Base-by-base conservation (phyloP, 2,113 vertebrate species). In the Laticauda colubrina region DNA sequence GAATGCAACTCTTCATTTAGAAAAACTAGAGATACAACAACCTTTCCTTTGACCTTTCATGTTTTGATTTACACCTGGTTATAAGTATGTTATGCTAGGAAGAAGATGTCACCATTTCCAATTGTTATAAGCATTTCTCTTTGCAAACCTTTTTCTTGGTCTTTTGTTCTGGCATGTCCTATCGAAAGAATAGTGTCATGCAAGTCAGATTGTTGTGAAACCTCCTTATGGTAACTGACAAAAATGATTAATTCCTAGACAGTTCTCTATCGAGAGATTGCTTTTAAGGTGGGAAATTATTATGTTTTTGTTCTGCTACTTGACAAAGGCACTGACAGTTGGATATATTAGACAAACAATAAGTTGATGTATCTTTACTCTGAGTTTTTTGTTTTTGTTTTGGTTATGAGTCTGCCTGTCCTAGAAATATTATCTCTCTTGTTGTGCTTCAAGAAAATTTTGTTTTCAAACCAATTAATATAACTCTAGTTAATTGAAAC, bases 51-150 rank as follows among this genome's bases (percentile, higher is more conserved):
- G 96, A 91, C 94, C 92, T 64, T 2, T 45, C 89, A 90, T 95
- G 95, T 75, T 92, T 93, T 97, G 95, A 94, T 96, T 96, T 96
- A 96, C 94, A 96, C 92, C 91, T 95, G 69, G 89, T 93, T 95
- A 93, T 93, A 95, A 95, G 96, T n/a, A 94, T 20, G 43, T 64
- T 91, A 92, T 91, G 92, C 86, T 87, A 89, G 87, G 88, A 93
- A 96, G 95, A 92, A 59, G 94, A 92, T 87, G 95, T 24, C 92
- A 93, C 92, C 54, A 95, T 85, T 90, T 89, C 89, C 9, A 96
- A 92, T 51, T 89, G 89, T 1, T 87, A 94, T 94, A 96, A 96
- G 91, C 95, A 59, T 91, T 95, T 95, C 94, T 43, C 93, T 90
- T 96, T 94, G 90, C 93, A 95, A 93, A 92, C 89, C 56, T 34